Evolutionary conservation across 2,797 vertebrate species (phyloP), one percentile per base, ranked within the genome.

Genomic region (Anolis apletophallus): DNA sequence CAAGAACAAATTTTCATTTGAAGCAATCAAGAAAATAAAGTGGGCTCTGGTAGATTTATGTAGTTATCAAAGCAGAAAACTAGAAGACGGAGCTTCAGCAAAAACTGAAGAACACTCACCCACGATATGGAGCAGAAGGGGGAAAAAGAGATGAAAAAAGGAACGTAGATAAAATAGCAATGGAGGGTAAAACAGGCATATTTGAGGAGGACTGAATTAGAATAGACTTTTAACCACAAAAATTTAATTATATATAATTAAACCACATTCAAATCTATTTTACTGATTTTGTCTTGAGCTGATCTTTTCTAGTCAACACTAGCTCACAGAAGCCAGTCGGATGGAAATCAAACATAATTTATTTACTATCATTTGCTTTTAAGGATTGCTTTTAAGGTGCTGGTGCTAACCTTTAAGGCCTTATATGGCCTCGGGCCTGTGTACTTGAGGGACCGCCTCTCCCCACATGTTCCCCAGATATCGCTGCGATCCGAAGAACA

Each of bases 11-110:
- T 29, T 76, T 0, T 9, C 10, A 11, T 59, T 23, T 36, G 77
- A 88, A 88, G 2, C 11, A 83, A 40, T 6, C 81, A 19, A 34
- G 55, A 55, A 29, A 72, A 77, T 84, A 67, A 46, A 76, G 3
- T 34, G 26, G 46, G 26, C 19, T 14, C 16, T 12, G 29, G 54
- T 34, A 55, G 69, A 5, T 36, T 12, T n/a, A 46, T 54, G n/a
- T 19, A 14, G 16, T 69, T 32, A 69, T 69, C 67, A 16, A 69
- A 69, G 13, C 32, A 69, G 67, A 3, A n/a, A 12, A 16, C 32
- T 17, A 69, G 32, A 13, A 69, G 67, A n/a, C 61, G 32, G 14
- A 13, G 67, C n/a, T 69, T 34, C 4, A 34, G n/a, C 32, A 34
- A 69, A 34, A 17, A n/a, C 32, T 69, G 16, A 69, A 13, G 5